Percentiles rank a stretch among this genome's conserved stretches.
These are phyloP conservation scores for Patella depressa DNA, from an alignment of 2,888 invertebrate species.

Conservation along the genomic window DNA sequence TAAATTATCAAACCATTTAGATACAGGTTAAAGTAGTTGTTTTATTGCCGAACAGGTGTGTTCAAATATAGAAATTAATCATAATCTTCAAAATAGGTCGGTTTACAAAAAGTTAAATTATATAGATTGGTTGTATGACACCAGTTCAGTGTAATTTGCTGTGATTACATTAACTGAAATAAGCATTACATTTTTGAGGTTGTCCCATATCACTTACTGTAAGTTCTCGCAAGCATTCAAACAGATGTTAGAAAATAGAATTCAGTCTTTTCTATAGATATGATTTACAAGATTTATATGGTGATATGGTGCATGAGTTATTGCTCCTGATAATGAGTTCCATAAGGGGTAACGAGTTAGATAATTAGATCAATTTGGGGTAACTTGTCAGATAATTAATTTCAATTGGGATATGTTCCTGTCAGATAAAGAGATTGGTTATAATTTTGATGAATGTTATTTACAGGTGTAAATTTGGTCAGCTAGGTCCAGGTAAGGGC, in stretches of 20 bases:
- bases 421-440: not conserved
- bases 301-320: too few relatives aligned
- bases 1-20: slow-evolving; percentile 34
- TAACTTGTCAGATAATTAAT: not conserved
- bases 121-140: too few relatives aligned
- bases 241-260: too few relatives aligned
- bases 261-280: too few relatives aligned
- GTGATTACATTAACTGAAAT: too few relatives aligned
- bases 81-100: not conserved
- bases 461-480: slow-evolving; percentile 87
- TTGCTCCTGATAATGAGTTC: too few relatives aligned
- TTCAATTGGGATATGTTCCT: not conserved
- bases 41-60: not conserved
- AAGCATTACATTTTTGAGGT: too few relatives aligned
- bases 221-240: too few relatives aligned
- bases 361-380: not conserved
- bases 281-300: too few relatives aligned
- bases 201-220: too few relatives aligned
- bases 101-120: not conserved
- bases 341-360: not conserved
- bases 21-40: not conserved
- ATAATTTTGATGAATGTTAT: not conserved
- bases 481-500: slow-evolving; percentile 90
- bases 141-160: too few relatives aligned
- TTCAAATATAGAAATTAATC: not conserved